Percentiles rank a stretch among this genome's conserved stretches.
Evolutionary conservation across 2,888 invertebrate genomes (phyloP).

Genomic region (Athetis lepigone): DNA sequence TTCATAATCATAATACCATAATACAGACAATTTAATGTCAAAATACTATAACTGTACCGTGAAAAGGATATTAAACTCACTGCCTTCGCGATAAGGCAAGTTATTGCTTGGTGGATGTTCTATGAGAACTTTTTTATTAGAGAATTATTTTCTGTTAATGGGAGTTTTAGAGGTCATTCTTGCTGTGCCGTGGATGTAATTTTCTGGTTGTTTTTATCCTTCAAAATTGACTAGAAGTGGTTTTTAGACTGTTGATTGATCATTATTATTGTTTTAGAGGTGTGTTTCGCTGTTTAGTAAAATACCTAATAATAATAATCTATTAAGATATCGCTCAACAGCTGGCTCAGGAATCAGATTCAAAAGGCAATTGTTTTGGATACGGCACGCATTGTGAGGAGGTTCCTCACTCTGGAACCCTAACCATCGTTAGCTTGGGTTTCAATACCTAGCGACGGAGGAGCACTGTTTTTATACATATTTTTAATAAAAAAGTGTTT

Average conservation of each 20-base stretch:
- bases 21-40: conserved; percentile 57
- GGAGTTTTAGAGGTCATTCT: conserved; percentile 41
- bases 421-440: too few relatives aligned
- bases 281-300: too few relatives aligned
- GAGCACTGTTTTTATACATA: too few relatives aligned
- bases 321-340: too few relatives aligned
- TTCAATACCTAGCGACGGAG: too few relatives aligned
- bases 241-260: neutral
- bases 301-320: too few relatives aligned
- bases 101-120: conserved; percentile 8
- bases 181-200: conserved; percentile 19
- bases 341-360: too few relatives aligned
- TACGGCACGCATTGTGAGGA: too few relatives aligned
- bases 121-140: conserved; percentile 45
- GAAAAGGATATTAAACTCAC: conserved; percentile 20
- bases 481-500: too few relatives aligned
- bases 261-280: conserved; percentile 1
- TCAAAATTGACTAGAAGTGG: neutral
- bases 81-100: neutral
- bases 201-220: conserved; percentile 18
- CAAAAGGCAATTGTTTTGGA: too few relatives aligned
- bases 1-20: too few relatives aligned
- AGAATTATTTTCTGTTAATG: conserved; percentile 47
- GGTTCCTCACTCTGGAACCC: too few relatives aligned
- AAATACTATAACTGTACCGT: conserved; percentile 32